phyloP scores from a whole-genome alignment of 2,888 invertebrate genomes.

The Isotomurus palustris region DNA sequence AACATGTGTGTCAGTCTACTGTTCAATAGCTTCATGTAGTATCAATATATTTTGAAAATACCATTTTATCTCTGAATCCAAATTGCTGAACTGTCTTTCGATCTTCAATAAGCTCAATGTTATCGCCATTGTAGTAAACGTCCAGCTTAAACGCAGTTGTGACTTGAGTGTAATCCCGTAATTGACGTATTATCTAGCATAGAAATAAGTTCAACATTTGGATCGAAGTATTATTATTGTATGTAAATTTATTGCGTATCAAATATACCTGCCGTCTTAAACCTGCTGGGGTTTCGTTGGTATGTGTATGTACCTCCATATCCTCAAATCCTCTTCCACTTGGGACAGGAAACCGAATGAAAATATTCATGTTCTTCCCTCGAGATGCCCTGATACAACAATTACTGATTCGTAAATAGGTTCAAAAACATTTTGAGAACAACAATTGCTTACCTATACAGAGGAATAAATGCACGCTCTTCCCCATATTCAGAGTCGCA shows the following conservation, averaged over 20 bases:
- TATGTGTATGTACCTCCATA: conserved; percentile 85
- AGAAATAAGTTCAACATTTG: not conserved
- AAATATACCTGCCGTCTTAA: conserved; percentile 65
- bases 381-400: conserved; percentile 78
- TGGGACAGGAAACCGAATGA: conserved; percentile 81
- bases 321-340: conserved; percentile 76
- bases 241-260: not conserved
- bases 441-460: conserved; percentile 60
- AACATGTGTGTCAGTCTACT: too few species aligned
- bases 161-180: conserved; percentile 41
- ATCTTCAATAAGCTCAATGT: conserved; percentile 80
- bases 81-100: conserved; percentile 79
- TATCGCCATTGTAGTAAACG: conserved; percentile 81
- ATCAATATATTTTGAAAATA: too few species aligned
- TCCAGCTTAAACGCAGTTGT: conserved; percentile 75
- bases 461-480: conserved; percentile 81
- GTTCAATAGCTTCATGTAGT: too few species aligned
- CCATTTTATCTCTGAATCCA: conserved; percentile 81
- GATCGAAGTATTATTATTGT: not conserved
- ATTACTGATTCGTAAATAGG: conserved; percentile 25
- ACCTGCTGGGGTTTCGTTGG: conserved; percentile 86
- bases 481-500: conserved; percentile 84
- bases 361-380: conserved; percentile 80
- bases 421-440: not conserved
- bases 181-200: conserved; percentile 42